Evolutionary conservation across 2,113 vertebrate genomes (phyloP).

Genomic region (Gymnogyps californianus): DNA sequence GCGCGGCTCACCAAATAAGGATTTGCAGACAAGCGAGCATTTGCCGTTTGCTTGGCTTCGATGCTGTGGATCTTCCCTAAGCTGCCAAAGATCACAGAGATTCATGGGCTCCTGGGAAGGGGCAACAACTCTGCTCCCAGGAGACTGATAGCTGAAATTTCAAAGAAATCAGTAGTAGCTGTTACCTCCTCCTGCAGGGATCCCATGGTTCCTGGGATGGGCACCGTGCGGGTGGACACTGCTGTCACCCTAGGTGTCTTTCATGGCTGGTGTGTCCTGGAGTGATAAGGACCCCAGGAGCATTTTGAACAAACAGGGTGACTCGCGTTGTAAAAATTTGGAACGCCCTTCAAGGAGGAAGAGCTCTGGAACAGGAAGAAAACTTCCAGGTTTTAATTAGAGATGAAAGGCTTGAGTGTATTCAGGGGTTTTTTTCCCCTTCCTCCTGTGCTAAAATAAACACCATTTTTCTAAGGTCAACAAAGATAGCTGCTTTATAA

Average conservation of each 20-base stretch:
- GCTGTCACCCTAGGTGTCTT: neutral
- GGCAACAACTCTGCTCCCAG: neutral
- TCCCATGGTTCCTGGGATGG: neutral
- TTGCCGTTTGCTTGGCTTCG: neutral
- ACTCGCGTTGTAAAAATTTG: neutral
- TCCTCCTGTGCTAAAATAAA: conserved; percentile 2
- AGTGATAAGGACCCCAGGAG: neutral
- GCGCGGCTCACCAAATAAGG: conserved; percentile 20
- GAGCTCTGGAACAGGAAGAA: neutral
- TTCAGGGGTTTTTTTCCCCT: neutral
- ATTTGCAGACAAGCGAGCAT: neutral
- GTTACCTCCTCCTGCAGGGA: neutral
- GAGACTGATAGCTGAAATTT: neutral
- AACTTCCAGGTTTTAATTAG: conserved; percentile 19
- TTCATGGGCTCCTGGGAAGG: neutral
- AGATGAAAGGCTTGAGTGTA: neutral
- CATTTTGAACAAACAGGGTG: neutral
- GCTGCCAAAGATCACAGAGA: neutral
- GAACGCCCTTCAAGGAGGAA: neutral
- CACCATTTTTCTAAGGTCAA: neutral
- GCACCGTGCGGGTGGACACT: neutral
- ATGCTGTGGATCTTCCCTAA: neutral
- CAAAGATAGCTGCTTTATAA: neutral
- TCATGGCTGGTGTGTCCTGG: neutral
- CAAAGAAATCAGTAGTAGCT: neutral